phyloP scores from a whole-genome alignment of 1,140 invertebrate genomes.

The Condylostylus longicornis region DNA sequence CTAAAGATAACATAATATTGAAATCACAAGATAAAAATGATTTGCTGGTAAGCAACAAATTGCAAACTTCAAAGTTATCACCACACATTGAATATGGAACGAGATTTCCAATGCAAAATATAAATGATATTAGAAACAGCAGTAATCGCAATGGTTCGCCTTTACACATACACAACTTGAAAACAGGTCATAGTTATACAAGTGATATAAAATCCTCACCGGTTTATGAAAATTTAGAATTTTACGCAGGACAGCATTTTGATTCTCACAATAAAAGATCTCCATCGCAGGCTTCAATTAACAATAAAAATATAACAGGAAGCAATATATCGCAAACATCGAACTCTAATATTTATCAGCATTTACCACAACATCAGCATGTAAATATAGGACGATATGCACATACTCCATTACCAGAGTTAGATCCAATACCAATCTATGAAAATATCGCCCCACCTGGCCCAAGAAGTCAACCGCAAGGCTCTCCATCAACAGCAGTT shows the following conservation, averaged over 20 bases:
- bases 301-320: conserved; percentile 20
- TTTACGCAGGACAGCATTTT: conserved; percentile 44
- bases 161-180: not conserved
- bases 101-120: conserved; percentile 10
- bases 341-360: conserved; percentile 14
- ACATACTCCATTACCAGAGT: conserved; percentile 26
- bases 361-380: conserved; percentile 8
- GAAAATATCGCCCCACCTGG: conserved; percentile 52
- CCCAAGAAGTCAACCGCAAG: conserved; percentile 29
- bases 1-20: no score
- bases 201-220: conserved; percentile 34
- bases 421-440: conserved; percentile 41
- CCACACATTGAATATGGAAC: conserved; percentile 18
- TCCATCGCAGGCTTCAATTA: conserved; percentile 32
- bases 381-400: conserved; percentile 19
- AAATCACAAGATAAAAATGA: not conserved
- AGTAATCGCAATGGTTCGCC: conserved; percentile 5
- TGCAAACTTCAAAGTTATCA: conserved; percentile 16
- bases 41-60: conserved; percentile 1
- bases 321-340: conserved; percentile 16
- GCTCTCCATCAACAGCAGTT: conserved; percentile 25
- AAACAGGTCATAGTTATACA: not conserved
- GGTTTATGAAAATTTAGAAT: conserved; percentile 70
- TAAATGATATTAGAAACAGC: conserved; percentile 10
- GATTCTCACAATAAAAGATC: conserved; percentile 30